These are phyloP conservation scores for Camelus dromedarius DNA, from an alignment of 2,113 vertebrate species.

Conservation along the genomic window DNA sequence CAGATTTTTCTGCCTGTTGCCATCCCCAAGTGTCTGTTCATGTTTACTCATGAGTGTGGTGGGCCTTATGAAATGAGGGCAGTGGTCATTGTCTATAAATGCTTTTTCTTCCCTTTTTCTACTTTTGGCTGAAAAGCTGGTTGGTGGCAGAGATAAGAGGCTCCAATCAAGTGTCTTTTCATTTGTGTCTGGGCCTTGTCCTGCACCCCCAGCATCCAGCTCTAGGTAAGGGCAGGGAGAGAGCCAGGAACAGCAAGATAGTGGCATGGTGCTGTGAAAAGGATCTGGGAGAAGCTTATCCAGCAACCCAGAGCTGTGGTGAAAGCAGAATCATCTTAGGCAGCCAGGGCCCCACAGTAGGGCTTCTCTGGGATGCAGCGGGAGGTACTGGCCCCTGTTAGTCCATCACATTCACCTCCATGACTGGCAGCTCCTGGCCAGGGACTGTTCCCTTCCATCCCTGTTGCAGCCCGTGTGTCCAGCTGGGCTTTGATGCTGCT, in stretches of 20 bases:
- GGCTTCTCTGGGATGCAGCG: background rate
- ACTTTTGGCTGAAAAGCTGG: background rate
- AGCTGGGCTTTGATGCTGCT: background rate
- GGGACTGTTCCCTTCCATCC: background rate
- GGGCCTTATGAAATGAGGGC: background rate
- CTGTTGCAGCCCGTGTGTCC: background rate
- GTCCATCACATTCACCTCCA: background rate
- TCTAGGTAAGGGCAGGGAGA: background rate
- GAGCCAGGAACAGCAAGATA: background rate
- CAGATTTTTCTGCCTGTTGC: background rate
- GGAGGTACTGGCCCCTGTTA: background rate
- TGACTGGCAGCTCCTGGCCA: background rate
- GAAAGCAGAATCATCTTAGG: background rate
- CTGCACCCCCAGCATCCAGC: background rate
- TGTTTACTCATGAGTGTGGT: background rate
- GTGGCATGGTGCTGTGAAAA: background rate
- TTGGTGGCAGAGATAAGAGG: background rate
- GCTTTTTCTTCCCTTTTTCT: background rate
- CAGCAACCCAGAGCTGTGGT: background rate
- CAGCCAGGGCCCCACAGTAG: background rate
- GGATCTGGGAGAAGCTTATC: background rate
- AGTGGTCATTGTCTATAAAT: background rate
- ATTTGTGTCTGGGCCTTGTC: background rate
- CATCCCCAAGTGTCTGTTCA: background rate
- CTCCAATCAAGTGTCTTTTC: background rate